Evolutionary conservation across 1,140 invertebrate species (phyloP), one percentile per base, ranked within the genome.

Genomic region (Myzus persicae): DNA sequence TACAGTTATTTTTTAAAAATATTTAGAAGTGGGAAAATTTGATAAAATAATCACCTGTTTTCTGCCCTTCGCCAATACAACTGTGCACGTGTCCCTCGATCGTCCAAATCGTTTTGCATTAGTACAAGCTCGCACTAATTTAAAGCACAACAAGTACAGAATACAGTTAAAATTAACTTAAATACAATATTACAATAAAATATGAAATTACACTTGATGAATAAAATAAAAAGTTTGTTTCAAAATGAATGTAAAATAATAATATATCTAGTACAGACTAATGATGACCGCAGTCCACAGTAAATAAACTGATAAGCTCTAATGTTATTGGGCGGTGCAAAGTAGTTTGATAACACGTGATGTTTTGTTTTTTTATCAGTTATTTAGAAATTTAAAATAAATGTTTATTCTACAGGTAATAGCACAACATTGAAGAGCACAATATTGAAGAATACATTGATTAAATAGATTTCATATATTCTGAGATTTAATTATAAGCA

Each of bases 31-130:
- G 40, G 76, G 18, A 46, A 44, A 38, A 40, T 24, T 92, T 92
- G 91, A 92, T 92, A 92, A 92, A 92, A 46, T 48, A 40, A 92
- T 92, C 91, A 92, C 91, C 91, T 92, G 91, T 82, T 92, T 81
- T 44, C 44, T 44, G 90, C 24, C 20, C n/a, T 44, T 76, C 40
- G 5, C 18, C 2, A 48, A 82, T 46, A 48, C n/a, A n/a, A n/a
- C 26, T 81, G 42, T 82, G 9, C 67, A 81, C 91, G 91, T 92
- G 91, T 92, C 31, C 26, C 36, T 26, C 6, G 91, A 38, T 92
- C n/a, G 36, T 82, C n/a, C 9, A 11, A 81, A 51, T 82, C 48
- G 7, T 92, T 38, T 84, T 26, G 18, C 3, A 26, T 84, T 82
- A 38, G n/a, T 44, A 9, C 82, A 36, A 44, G 11, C 26, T 31